Conservation (phyloP, 1,140 invertebrate species). For the Zaprionus vittiger region DNA sequence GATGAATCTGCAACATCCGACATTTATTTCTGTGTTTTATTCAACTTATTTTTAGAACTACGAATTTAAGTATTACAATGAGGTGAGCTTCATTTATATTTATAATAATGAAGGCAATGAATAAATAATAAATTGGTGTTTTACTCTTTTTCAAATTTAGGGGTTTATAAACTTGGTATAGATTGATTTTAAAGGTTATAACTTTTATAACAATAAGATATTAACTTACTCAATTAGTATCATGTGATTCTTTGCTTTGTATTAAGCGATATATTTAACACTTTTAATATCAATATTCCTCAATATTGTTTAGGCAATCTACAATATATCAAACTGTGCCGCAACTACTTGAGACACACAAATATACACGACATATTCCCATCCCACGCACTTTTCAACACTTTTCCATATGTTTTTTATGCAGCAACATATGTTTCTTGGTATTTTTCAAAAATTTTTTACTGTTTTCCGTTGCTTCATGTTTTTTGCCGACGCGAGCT, state of each 20-base stretch:
- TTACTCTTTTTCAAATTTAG: no score
- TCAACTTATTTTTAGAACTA: background rate
- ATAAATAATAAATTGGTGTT: background rate
- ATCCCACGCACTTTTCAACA: slow-evolving; percentile 16
- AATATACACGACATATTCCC: background rate
- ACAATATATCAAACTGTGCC: background rate
- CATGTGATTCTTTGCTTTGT: background rate
- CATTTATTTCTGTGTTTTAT: slow-evolving; percentile 51
- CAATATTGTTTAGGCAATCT: background rate
- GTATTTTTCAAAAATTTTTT: slow-evolving; percentile 36
- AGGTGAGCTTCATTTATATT: background rate
- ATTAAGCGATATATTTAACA: background rate
- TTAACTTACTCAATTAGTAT: background rate
- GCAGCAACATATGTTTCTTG: slow-evolving; percentile 24
- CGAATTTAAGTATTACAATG: background rate
- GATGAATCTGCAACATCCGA: slow-evolving; percentile 48
- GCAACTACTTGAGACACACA: background rate
- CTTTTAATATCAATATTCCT: background rate
- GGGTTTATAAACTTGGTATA: no score
- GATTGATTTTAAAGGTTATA: no score
- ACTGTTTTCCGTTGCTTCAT: slow-evolving; percentile 45
- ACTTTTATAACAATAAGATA: no score
- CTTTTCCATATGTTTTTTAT: slow-evolving; percentile 43
- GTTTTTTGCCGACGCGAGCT: slow-evolving; percentile 28
- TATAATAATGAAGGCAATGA: background rate